A percentile compares a stretch with the other conserved stretches of the same genome.
Conservation (phyloP, 2,113 vertebrate genomes). For the Esox niger region DNA sequence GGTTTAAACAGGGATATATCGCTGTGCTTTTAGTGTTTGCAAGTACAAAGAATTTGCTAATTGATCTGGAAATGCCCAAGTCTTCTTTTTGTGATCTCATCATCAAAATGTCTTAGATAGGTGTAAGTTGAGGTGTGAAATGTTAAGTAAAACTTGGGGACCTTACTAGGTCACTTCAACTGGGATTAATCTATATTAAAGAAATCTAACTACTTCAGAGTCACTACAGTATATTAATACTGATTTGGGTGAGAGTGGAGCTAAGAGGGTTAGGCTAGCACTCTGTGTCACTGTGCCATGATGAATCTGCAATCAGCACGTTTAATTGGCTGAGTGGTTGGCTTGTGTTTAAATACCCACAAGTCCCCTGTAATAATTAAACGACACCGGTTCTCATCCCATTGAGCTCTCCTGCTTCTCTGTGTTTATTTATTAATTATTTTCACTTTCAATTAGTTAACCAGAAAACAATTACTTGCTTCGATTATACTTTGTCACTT, state of each 20-base stretch:
- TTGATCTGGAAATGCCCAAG: no score
- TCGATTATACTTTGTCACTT: slow-evolving; percentile 22
- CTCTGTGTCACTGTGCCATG: slow-evolving; percentile 46
- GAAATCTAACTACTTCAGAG: neutral
- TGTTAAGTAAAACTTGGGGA: slow-evolving; percentile 1
- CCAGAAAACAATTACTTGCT: slow-evolving; percentile 34
- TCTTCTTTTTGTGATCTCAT: no score
- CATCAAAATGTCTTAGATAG: no score
- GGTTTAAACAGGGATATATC: no score
- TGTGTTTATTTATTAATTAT: slow-evolving; percentile 52
- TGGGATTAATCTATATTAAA: slow-evolving; percentile 68
- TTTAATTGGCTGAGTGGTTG: slow-evolving; percentile 72
- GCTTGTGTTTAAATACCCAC: slow-evolving; percentile 66
- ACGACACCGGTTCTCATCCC: slow-evolving; percentile 44
- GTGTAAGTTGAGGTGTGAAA: slow-evolving; percentile 32
- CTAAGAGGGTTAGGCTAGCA: slow-evolving; percentile 38
- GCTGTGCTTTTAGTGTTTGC: no score
- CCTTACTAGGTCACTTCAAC: slow-evolving; percentile 31
- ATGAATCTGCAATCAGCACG: slow-evolving; percentile 72
- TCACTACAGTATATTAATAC: neutral
- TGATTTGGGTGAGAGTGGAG: slow-evolving; percentile 23
- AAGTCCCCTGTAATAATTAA: slow-evolving; percentile 63
- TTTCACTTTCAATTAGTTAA: slow-evolving; percentile 35
- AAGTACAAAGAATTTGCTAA: no score
- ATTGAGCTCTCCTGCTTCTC: slow-evolving; percentile 42